phyloP scores from a whole-genome alignment of 2,888 invertebrate species.

The Habrosyne pyritoides region DNA sequence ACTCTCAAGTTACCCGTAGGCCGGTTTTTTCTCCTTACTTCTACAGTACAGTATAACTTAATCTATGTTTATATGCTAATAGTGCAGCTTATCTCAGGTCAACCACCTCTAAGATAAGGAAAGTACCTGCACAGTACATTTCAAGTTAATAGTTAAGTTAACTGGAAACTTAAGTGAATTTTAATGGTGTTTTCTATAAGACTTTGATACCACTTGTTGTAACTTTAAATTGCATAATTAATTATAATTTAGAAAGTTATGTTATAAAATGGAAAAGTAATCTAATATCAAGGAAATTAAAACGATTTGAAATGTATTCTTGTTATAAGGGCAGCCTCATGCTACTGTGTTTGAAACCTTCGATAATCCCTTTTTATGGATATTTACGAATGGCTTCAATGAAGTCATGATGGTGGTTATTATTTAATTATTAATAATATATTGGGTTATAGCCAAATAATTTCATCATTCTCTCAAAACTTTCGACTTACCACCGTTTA shows the following conservation, averaged over 20 bases:
- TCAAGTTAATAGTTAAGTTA: neutral
- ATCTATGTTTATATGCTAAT: slow-evolving; percentile 30
- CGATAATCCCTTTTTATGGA: too few relatives aligned
- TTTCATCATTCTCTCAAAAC: too few relatives aligned
- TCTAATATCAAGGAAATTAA: neutral
- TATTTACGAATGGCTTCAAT: too few relatives aligned
- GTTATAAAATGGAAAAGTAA: neutral
- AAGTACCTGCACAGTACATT: neutral
- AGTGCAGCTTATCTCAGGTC: slow-evolving; percentile 30
- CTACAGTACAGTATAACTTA: neutral
- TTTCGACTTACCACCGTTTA: too few relatives aligned
- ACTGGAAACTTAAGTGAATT: neutral
- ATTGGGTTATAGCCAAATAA: too few relatives aligned
- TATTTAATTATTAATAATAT: too few relatives aligned
- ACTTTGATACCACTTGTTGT: neutral
- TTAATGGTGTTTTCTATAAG: neutral
- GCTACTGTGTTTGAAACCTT: too few relatives aligned
- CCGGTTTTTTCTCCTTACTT: slow-evolving; percentile 7
- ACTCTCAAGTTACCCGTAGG: neutral
- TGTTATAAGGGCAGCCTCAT: too few relatives aligned
- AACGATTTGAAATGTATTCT: too few relatives aligned
- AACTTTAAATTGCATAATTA: neutral
- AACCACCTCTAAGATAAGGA: slow-evolving; percentile 31
- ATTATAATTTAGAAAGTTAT: neutral
- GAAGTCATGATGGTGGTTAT: too few relatives aligned